Conservation (phyloP, 2,888 invertebrate genomes). For the Agonopterix alstromeriana region DNA sequence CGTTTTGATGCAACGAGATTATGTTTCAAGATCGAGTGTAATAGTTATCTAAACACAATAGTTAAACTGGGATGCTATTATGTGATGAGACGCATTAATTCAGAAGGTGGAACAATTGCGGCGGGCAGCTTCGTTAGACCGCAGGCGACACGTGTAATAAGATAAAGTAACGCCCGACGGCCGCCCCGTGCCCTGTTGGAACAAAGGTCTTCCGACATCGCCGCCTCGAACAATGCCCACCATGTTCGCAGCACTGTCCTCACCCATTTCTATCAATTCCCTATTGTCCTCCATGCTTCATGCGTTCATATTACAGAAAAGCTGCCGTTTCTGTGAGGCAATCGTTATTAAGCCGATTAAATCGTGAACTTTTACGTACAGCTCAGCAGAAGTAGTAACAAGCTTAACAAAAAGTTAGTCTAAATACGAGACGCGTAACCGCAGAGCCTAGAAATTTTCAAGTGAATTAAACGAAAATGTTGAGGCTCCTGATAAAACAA, state of each 20-base stretch:
- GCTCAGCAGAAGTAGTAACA: slow-evolving; percentile 1
- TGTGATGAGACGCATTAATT: slow-evolving; percentile 48
- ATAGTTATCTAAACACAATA: slow-evolving; percentile 23
- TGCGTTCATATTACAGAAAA: slow-evolving; percentile 12
- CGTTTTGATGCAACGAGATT: slow-evolving; percentile 30
- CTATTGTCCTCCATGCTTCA: slow-evolving; percentile 4
- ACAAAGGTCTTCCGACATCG: slow-evolving; percentile 58
- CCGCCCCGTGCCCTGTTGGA: slow-evolving; percentile 36
- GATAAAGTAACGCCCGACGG: slow-evolving; percentile 53
- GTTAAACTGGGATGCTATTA: slow-evolving; percentile 29
- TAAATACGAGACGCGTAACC: slow-evolving; percentile 14
- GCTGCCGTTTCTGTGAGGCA: neutral
- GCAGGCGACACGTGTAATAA: slow-evolving; percentile 61
- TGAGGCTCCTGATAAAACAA: slow-evolving; percentile 16
- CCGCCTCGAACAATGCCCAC: slow-evolving; percentile 44
- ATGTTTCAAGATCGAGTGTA: slow-evolving; percentile 19
- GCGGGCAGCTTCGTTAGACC: slow-evolving; percentile 52
- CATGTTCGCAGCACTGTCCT: slow-evolving; percentile 31
- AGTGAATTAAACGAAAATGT: slow-evolving; percentile 16
- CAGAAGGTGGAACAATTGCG: slow-evolving; percentile 51
- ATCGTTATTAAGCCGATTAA: neutral
- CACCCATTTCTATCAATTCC: slow-evolving; percentile 28
- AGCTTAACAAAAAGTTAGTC: slow-evolving; percentile 7
- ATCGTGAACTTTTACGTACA: neutral
- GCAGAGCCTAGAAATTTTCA: slow-evolving; percentile 14